phyloP scores from a whole-genome alignment of 2,888 invertebrate genomes.

The Chloroclysta siterata region DNA sequence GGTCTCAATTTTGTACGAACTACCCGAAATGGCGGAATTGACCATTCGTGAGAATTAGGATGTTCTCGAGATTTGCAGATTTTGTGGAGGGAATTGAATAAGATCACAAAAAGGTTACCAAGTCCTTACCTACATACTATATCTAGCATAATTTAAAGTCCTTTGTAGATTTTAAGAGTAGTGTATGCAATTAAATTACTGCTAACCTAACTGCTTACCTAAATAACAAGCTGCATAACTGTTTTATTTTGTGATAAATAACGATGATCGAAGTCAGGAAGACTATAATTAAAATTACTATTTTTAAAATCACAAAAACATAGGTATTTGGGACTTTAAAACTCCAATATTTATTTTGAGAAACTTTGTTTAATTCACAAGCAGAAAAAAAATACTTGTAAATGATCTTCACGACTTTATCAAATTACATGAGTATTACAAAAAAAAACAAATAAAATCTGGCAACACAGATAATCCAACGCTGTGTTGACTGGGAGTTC shows the following conservation, averaged over 20 bases:
- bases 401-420: background rate
- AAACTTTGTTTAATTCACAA: too few species aligned
- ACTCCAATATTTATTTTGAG: too few species aligned
- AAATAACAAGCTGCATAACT: too few species aligned
- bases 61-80: constrained; percentile 31
- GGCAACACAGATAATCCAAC: constrained; percentile 65
- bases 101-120: constrained; percentile 15
- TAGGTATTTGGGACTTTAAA: too few species aligned
- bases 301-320: too few species aligned
- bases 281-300: too few species aligned
- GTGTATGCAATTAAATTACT: background rate
- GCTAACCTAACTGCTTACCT: too few species aligned
- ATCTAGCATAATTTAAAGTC: background rate
- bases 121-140: background rate
- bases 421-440: background rate
- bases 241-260: too few species aligned
- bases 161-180: background rate
- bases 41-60: constrained; percentile 35
- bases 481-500: constrained; percentile 80
- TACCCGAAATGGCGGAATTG: constrained; percentile 41
- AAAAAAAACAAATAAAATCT: constrained; percentile 32
- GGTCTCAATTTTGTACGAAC: constrained; percentile 42
- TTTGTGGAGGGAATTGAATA: constrained; percentile 27
- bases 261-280: too few species aligned
- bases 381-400: too few species aligned